Base-by-base conservation (phyloP, 2,797 vertebrate genomes). In the Hoplostethus atlanticus region DNA sequence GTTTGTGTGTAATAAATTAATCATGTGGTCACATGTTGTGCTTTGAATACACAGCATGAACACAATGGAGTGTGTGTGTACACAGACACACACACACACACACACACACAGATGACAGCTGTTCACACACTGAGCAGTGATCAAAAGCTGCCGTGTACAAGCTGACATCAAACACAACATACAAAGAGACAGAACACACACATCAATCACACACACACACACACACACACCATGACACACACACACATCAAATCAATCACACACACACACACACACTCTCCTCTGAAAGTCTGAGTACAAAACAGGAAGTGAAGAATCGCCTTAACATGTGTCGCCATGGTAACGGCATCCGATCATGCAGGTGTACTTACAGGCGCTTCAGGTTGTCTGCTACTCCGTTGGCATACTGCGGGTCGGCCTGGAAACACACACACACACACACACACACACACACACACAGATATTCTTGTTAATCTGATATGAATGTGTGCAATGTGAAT, bases 391-490 rank as follows among this genome's bases (percentile, higher is more conserved):
- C 96, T 87, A 99, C 96, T 79, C 94, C 91, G 1, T 94, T 95
- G 77, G 97, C 96, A 52, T 98, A 99, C 91, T 98, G 97, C 0
- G 94, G 94, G 89, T 99, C 97, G 0, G 96, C 97, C 98, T 99
- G 94, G 13, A 93, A 84, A 93, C 78, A 75, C 82, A 69, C n/a
- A 68, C 50, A 74, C 59, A 69, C 30, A 74, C 10, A 74, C 46
- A 76, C 28, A 69, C 54, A 51, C 34, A 59, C 54, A 70, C 16
- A 58, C 28, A 12, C 34, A 59, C 54, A 70, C 16, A 58, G n/a
- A 12, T 11, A 25, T 25, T 12, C 30, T 21, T 21, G 21, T 21
- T 21, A 21, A 21, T 21, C 21, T 21, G 21, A 21, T 21, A 21
- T 21, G 21, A 21, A 21, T 21, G 21, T 21, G 21, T 21, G 21